Conservation (phyloP, 2,113 vertebrate genomes). For the Cepphus grylle region DNA sequence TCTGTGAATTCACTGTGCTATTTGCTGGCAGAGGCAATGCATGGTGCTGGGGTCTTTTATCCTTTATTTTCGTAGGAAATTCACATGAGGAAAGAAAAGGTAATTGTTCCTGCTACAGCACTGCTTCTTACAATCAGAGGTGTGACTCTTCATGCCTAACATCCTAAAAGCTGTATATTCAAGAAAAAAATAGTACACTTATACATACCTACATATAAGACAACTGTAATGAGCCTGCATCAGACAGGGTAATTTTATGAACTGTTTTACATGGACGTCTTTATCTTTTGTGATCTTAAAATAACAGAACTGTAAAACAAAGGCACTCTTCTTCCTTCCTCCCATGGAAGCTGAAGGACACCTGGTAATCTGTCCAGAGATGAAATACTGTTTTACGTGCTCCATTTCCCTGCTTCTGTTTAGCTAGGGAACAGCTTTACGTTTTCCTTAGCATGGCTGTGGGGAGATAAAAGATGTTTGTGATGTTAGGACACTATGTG, state of each 20-base stretch:
- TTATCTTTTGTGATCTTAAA: not conserved
- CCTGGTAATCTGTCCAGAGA: not conserved
- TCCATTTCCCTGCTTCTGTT: not conserved
- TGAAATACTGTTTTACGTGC: not conserved
- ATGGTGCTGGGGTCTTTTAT: not conserved
- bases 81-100: not conserved
- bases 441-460: not conserved
- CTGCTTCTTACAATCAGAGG: not conserved
- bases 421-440: not conserved
- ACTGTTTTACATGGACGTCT: not conserved
- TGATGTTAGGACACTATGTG: not conserved
- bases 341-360: not conserved
- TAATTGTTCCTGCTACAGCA: not conserved
- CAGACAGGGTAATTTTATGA: not conserved
- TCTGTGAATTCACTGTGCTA: rapidly evolving
- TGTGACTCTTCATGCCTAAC: not conserved
- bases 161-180: not conserved
- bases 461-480: not conserved
- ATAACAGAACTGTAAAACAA: not conserved
- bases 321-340: not conserved
- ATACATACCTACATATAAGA: not conserved
- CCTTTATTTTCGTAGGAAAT: not conserved
- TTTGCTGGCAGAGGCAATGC: not conserved
- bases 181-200: not conserved
- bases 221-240: not conserved